These are phyloP conservation scores for Silvanus unidentatus DNA, from an alignment of 2,888 invertebrate genomes.

Conservation along the genomic window DNA sequence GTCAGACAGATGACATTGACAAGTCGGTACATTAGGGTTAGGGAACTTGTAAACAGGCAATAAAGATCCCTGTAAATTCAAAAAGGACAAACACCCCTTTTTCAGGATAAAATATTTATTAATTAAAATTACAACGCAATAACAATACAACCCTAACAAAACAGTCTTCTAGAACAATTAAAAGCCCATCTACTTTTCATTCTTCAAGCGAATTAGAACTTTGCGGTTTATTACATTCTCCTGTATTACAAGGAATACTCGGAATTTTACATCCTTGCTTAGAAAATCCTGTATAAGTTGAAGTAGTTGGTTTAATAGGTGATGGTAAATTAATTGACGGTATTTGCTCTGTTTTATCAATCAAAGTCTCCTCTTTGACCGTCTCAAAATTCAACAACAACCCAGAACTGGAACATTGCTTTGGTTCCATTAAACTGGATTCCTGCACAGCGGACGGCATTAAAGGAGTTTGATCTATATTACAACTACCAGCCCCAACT, in stretches of 20 bases:
- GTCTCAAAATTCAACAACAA: constrained; percentile 31
- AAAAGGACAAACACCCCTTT: too few relatives aligned
- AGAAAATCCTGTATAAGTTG: constrained; percentile 58
- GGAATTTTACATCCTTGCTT: constrained; percentile 57
- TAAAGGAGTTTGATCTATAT: constrained; percentile 38
- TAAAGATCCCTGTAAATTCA: constrained; percentile 47
- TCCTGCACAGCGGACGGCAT: constrained; percentile 28
- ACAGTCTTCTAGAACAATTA: too few relatives aligned
- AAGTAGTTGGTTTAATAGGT: constrained; percentile 37
- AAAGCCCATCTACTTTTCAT: background rate
- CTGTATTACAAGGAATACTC: constrained; percentile 60
- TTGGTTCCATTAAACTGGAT: background rate
- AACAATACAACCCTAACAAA: too few relatives aligned
- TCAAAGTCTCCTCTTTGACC: constrained; percentile 24
- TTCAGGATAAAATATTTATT: too few relatives aligned
- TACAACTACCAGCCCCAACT: constrained; percentile 40
- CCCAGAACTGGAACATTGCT: constrained; percentile 18
- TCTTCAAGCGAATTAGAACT: too few relatives aligned
- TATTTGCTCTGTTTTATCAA: constrained; percentile 33
- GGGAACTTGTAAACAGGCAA: constrained; percentile 61
- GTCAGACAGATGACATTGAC: too few relatives aligned
- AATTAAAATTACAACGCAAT: too few relatives aligned
- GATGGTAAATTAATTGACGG: constrained; percentile 34
- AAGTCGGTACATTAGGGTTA: too few relatives aligned
- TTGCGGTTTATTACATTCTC: constrained; percentile 45